Base-by-base conservation (phyloP, 2,888 invertebrate species). In the Tinea pellionella region DNA sequence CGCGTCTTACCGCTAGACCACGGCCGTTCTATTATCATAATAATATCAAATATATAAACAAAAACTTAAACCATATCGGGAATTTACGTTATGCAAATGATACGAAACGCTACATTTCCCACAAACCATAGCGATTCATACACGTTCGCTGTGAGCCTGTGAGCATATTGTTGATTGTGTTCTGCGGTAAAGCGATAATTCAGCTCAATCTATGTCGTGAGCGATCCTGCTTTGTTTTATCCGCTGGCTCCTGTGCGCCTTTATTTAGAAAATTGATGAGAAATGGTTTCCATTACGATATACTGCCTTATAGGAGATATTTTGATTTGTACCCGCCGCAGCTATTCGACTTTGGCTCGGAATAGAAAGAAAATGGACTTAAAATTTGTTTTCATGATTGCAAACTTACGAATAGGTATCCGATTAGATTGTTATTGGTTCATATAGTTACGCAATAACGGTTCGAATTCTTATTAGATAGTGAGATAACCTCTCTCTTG, bases 241-340 rank as follows among this genome's bases (percentile, higher is more conserved):
- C 77, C 82, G 80, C 78, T 79, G 78, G 86, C 86, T 86, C 80
- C 87, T 84, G 87, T 85, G 82, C 78, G 78, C 86, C 86, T 86
- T 86, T 86, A 87, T 86, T 87, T 83, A 86, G 86, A 87, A 86
- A 87, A 87, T 86, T 87, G 87, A 87, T 86, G 86, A 85, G 87
- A 87, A 86, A 86, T 84, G 85, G 82, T 84, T 78, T 82, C 87
- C 86, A 87, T 87, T 86, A 86, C 82, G 75, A 77, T 72, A 77
- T 74, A 77, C 82, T 78, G 83, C 78, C 82, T 79, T 79, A 78
- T 80, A 78, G 78, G 78, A 80, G 75, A 79, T 81, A 80, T 82
- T 79, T 75, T 77, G 72, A 67, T 67, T 72, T 72, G 71, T 70
- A 32, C 9, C n/a, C n/a, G n/a, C n/a, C 59, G 16, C 16, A 47